phyloP scores from a whole-genome alignment of 2,888 invertebrate species.

The Cantharis lateralis region DNA sequence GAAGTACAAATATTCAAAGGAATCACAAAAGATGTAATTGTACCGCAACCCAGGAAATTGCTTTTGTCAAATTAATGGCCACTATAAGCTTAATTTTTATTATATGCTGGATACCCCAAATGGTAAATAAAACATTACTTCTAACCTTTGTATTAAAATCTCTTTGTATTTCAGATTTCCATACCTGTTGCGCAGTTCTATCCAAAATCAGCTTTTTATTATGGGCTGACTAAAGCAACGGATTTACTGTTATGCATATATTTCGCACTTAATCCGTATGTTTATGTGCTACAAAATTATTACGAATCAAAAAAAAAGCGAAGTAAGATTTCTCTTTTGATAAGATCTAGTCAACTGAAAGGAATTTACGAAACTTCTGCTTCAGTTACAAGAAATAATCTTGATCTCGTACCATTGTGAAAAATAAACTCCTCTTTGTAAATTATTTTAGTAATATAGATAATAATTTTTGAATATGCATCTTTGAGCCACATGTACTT shows the following conservation, averaged over 20 bases:
- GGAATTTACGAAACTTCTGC: not conserved
- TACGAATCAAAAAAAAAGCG: not conserved
- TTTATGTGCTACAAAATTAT: slow-evolving; percentile 71
- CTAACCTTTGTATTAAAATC: not conserved
- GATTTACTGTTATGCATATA: slow-evolving; percentile 80
- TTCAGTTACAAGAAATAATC: not conserved
- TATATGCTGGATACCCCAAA: slow-evolving; percentile 86
- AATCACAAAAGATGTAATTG: slow-evolving; percentile 48
- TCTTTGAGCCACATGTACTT: not conserved
- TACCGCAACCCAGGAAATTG: slow-evolving; percentile 79
- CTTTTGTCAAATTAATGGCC: slow-evolving; percentile 85
- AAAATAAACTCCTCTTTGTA: not conserved
- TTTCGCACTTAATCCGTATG: slow-evolving; percentile 81
- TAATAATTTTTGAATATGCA: not conserved
- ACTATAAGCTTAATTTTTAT: slow-evolving; percentile 81
- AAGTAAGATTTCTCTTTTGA: not conserved
- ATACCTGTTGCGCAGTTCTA: slow-evolving; percentile 65
- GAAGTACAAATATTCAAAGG: slow-evolving; percentile 54
- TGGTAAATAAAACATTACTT: slow-evolving; percentile 62
- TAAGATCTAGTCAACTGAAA: not conserved
- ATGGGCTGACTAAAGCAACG: slow-evolving; percentile 63
- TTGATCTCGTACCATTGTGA: not conserved
- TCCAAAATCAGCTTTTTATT: slow-evolving; percentile 46
- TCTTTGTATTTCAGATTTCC: slow-evolving; percentile 60
- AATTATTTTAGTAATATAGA: not conserved